A percentile compares a stretch with the other conserved stretches of the same genome.
phyloP scores from a whole-genome alignment of 2,113 vertebrate genomes.

The Menidia beryllina region DNA sequence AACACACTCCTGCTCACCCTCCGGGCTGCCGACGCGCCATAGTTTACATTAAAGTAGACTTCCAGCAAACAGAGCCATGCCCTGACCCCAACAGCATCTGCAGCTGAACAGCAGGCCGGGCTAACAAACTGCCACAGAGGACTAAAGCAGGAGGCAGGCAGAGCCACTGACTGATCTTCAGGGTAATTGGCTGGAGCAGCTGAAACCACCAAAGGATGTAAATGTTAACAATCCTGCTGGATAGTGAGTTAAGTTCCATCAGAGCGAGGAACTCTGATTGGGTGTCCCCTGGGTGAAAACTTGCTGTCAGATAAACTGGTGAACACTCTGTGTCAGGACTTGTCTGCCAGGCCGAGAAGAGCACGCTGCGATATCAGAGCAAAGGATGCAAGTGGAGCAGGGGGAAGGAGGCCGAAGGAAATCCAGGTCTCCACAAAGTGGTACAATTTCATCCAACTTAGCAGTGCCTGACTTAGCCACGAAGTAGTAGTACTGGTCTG shows the following conservation, averaged over 20 bases:
- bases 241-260: slow-evolving; percentile 58
- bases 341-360: slow-evolving; percentile 14
- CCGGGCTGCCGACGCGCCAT: not conserved
- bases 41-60: slow-evolving; percentile 46
- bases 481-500: not conserved
- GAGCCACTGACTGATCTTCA: slow-evolving; percentile 73
- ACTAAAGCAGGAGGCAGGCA: slow-evolving; percentile 55
- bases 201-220: slow-evolving; percentile 65
- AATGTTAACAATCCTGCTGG: slow-evolving; percentile 65
- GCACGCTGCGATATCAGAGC: slow-evolving; percentile 28
- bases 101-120: slow-evolving; percentile 63
- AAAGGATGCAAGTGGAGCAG: slow-evolving; percentile 7
- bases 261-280: slow-evolving; percentile 65
- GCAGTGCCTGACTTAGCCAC: not conserved
- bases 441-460: not conserved
- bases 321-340: slow-evolving; percentile 52
- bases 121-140: slow-evolving; percentile 66
- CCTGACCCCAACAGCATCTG: slow-evolving; percentile 61
- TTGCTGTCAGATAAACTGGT: slow-evolving; percentile 59
- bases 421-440: not conserved
- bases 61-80: slow-evolving; percentile 32
- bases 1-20: slow-evolving; percentile 1
- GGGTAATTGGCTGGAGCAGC: slow-evolving; percentile 71
- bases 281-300: slow-evolving; percentile 55
- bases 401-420: slow-evolving; percentile 7